Evolutionary conservation across 2,888 invertebrate species (phyloP), one percentile per base, ranked within the genome.

Genomic region (Danaus chrysippus): DNA sequence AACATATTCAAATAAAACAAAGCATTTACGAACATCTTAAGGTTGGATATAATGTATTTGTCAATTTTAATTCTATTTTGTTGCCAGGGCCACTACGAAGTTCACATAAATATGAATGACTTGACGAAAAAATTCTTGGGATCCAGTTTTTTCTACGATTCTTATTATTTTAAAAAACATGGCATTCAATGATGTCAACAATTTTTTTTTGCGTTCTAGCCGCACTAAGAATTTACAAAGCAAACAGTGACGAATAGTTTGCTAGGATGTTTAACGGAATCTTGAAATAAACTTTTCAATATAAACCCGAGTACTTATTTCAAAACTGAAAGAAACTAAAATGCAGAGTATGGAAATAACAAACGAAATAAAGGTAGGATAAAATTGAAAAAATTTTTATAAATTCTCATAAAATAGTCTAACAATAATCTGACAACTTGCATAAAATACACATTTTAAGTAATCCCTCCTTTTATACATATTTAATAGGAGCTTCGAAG

Each of bases 61-160:
- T 10, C 1, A 13, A 54, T 42, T 54, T 52, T 54, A 17, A 54
- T 58, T 58, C 52, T 60, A 62, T 72, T 70, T 71, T 75, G 58
- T 80, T 78, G 66, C 66, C 85, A 89, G 88, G 88, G 87, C 23
- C 70, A 74, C 58, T 87, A 88, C 72, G 74, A 77, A 60, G 67
- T 83, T 63, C 82, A 79, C 60, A 58, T 86, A 19, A 80, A 89
- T 67, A 76, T 85, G 68, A 10, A 54, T 13, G 79, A 84, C 56
- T 80, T 77, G 68, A 42, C 77, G 10, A 73, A 41, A 46, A 74
- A 68, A 58, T 89, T 88, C 70, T 72, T 89, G 61, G 86, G 87
- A 1, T 64, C 75, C 6, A 83, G 69, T 34, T 89, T 87, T 73
- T 89, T 89, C 72, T 88, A 87, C 70, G 86, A 86, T 17, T 73